These are phyloP conservation scores for Diplodus sargus DNA, from an alignment of 2,797 vertebrate species.

Conservation along the genomic window DNA sequence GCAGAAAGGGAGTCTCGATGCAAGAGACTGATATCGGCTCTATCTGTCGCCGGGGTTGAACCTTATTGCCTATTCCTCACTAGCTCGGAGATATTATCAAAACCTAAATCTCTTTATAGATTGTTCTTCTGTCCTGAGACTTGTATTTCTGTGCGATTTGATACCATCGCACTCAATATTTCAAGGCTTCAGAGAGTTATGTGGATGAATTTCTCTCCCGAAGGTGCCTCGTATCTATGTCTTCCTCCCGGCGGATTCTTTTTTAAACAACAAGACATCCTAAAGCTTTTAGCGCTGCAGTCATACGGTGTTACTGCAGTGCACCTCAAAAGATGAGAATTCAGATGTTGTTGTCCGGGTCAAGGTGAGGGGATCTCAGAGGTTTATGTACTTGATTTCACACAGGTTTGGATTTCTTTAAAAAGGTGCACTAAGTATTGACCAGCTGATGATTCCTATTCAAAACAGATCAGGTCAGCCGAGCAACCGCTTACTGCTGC, in stretches of 20 bases:
- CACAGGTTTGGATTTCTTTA: slow-evolving; percentile 25
- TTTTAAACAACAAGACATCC: slow-evolving; percentile 21
- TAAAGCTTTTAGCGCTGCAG: slow-evolving; percentile 44
- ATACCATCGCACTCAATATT: slow-evolving; percentile 73
- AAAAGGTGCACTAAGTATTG: neutral
- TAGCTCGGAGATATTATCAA: slow-evolving; percentile 63
- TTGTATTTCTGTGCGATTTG: slow-evolving; percentile 58
- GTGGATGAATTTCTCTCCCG: slow-evolving; percentile 46
- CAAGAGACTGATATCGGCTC: slow-evolving; percentile 56
- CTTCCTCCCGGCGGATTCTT: slow-evolving; percentile 25
- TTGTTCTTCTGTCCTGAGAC: slow-evolving; percentile 57
- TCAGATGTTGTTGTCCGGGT: slow-evolving; percentile 37
- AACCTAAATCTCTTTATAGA: slow-evolving; percentile 59
- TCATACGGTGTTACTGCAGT: slow-evolving; percentile 15
- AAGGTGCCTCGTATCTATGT: slow-evolving; percentile 36
- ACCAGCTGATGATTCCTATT: no score
- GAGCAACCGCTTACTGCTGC: no score
- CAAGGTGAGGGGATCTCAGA: slow-evolving; percentile 37
- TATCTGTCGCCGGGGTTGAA: slow-evolving; percentile 50
- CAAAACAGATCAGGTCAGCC: no score
- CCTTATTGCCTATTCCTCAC: slow-evolving; percentile 59
- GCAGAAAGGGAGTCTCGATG: slow-evolving; percentile 30
- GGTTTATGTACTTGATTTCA: slow-evolving; percentile 29
- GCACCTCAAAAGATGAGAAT: slow-evolving; percentile 10
- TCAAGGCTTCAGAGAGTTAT: slow-evolving; percentile 57